Conservation (phyloP, 2,113 vertebrate genomes). For the Monarcha castaneiventris region DNA sequence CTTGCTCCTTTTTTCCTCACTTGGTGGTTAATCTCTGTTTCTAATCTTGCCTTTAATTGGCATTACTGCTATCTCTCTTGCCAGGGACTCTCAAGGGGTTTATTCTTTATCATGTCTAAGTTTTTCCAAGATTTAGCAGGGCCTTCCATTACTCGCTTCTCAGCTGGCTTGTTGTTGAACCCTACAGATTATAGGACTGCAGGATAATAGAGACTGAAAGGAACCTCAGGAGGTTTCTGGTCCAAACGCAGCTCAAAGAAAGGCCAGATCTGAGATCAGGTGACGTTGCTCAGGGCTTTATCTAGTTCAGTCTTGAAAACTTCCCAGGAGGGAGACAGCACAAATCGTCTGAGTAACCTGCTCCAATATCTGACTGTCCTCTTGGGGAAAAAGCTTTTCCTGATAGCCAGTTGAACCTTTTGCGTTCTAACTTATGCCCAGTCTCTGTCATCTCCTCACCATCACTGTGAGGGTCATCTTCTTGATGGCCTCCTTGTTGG, state of each 20-base stretch:
- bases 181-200: neutral
- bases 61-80: neutral
- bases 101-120: neutral
- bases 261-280: neutral
- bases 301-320: neutral
- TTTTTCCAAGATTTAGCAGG: neutral
- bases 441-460: neutral
- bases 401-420: neutral
- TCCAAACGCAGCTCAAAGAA: neutral
- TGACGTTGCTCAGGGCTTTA: neutral
- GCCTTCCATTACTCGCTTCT: neutral
- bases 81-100: neutral
- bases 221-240: neutral
- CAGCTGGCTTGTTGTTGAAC: neutral
- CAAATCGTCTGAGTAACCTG: neutral
- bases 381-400: neutral
- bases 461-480: neutral
- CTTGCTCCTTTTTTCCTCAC: neutral
- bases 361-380: neutral
- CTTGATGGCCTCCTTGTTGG: neutral
- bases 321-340: neutral
- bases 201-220: neutral
- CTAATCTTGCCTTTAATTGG: neutral
- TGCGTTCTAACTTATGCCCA: accelerated
- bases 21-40: neutral